Evolutionary conservation across 2,113 vertebrate species (phyloP), one percentile per base, ranked within the genome.

Genomic region (Connochaetes taurinus): DNA sequence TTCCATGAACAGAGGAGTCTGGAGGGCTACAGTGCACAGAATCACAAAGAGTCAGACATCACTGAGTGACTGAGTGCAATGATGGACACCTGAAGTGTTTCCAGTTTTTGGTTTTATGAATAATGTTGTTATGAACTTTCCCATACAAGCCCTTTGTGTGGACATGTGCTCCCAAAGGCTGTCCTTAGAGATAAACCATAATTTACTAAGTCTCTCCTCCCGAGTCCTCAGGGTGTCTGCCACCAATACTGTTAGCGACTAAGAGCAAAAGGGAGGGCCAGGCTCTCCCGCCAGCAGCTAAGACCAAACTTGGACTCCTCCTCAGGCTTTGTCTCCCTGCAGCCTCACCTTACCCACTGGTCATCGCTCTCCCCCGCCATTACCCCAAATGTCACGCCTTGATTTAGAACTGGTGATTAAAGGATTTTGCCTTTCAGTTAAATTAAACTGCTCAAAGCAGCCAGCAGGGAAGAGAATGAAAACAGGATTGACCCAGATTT

Each of bases 351-450:
- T 80, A 95, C 87, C n/a, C 71, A 52, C 94, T 25, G 57, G 80
- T 98, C 97, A 64, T 15, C 0, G 2, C n/a, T 67, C 14, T 47
- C 87, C 67, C 11, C 43, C 2, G 11, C 80, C 67, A 33, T 80
- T 23, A 33, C 82, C 71, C 92, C 96, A 93, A 83, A 97, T 96
- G 96, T 97, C 91, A 64, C 45, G 57, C 95, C 85, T 71, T 94
- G 94, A 96, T 98, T 98, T 98, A 90, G 96, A 97, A 36, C 97
- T 96, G 76, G 89, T 78, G 98, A 98, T 98, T 98, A 98, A 98
- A 97, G 98, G 98, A 98, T 98, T 99, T 92, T 98, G 94, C 95
- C 90, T 98, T 94, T 98, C 98, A 98, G 97, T 97, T 96, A 97
- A 97, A 98, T 98, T 83, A 97, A 98, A 98, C 92, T 90, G 94